A percentile compares a stretch with the other conserved stretches of the same genome.
Conservation (phyloP, 1,140 invertebrate genomes). For the Cotesia vestalis region DNA sequence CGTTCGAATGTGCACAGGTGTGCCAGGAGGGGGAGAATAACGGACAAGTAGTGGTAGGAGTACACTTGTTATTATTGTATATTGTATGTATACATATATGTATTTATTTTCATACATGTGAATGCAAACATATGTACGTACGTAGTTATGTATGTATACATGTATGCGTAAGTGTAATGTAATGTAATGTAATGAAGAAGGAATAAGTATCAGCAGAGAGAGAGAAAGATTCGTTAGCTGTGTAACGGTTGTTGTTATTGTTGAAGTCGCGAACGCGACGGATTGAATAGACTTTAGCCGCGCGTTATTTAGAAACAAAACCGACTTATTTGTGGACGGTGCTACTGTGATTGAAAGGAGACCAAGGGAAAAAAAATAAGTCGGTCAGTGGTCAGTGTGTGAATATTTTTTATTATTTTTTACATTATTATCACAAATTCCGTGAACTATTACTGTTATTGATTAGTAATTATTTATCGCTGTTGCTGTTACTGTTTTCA, state of each 20-base stretch:
- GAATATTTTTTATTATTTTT: not conserved
- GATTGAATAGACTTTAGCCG: conserved; percentile 36
- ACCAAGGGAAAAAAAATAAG: conserved; percentile 13
- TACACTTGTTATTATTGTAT: not conserved
- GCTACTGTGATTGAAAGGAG: conserved; percentile 1
- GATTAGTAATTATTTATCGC: not conserved
- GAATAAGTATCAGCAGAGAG: not conserved
- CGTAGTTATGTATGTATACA: no score
- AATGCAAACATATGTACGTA: no score
- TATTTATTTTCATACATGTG: no score
- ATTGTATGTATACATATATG: no score
- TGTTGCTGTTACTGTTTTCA: no score
- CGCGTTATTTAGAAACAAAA: conserved; percentile 12
- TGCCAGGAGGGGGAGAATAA: conserved; percentile 14
- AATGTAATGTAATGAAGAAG: not conserved
- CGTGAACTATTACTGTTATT: no score
- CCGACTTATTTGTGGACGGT: conserved; percentile 8
- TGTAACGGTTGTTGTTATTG: conserved; percentile 36
- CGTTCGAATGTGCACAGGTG: conserved; percentile 30
- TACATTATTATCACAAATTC: not conserved
- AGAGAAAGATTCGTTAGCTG: conserved; percentile 28
- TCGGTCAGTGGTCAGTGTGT: conserved; percentile 14
- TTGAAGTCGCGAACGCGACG: conserved; percentile 23
- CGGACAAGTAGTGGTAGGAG: conserved; percentile 16
- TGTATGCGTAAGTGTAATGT: no score